A percentile compares a stretch with the other conserved stretches of the same genome.
Evolutionary conservation across 2,888 invertebrate species (phyloP).

Genomic region (Tenthredo notha): DNA sequence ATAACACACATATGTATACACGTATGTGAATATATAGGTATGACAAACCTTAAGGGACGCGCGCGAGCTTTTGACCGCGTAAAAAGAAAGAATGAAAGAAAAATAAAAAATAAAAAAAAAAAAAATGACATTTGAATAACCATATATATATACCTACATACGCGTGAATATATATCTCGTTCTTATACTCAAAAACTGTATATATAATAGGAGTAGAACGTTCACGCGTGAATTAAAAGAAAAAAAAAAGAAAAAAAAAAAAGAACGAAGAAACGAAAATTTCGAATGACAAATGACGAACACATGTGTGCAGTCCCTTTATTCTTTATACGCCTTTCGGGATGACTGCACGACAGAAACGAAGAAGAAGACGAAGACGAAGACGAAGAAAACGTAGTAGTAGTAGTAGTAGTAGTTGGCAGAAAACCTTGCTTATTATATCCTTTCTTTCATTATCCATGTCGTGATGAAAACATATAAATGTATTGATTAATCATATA

Average conservation of each 20-base stretch:
- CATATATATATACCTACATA: constrained; percentile 14
- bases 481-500: background rate
- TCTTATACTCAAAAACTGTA: background rate
- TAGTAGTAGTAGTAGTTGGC: background rate
- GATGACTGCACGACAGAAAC: background rate
- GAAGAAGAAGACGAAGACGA: background rate
- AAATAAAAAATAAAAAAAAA: background rate
- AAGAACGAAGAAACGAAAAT: constrained; percentile 69
- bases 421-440: background rate
- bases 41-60: constrained; percentile 37
- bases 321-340: constrained; percentile 57
- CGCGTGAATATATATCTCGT: background rate
- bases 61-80: constrained; percentile 32
- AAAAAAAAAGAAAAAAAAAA: too few relatives aligned
- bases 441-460: background rate
- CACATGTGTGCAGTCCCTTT: constrained; percentile 67
- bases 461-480: background rate
- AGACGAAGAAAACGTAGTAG: background rate
- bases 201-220: constrained; percentile 1
- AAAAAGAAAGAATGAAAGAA: background rate
- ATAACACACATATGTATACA: background rate
- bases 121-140: background rate
- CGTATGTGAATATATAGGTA: constrained; percentile 7
- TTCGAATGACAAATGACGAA: constrained; percentile 72
- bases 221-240: constrained; percentile 69